A percentile compares a stretch with the other conserved stretches of the same genome.
Conservation (phyloP, 2,113 vertebrate species). For the Oreotragus oreotragus region DNA sequence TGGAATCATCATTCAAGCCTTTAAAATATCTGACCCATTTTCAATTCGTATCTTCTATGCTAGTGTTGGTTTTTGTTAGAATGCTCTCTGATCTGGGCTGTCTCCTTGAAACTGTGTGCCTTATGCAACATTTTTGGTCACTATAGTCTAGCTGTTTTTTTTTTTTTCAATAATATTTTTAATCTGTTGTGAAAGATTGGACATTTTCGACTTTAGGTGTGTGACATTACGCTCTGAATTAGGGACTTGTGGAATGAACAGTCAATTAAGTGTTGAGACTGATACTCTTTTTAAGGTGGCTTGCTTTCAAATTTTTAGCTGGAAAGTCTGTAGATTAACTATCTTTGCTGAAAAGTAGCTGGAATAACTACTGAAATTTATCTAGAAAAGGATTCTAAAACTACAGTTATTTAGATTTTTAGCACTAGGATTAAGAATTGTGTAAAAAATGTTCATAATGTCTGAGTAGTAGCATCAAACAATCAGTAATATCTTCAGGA, state of each 20-base stretch:
- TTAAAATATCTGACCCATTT: background rate
- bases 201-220: background rate
- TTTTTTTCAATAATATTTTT: background rate
- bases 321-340: background rate
- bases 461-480: background rate
- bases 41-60: background rate
- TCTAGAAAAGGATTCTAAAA: background rate
- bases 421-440: background rate
- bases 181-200: background rate
- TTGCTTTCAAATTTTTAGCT: background rate
- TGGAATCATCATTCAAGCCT: background rate
- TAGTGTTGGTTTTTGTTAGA: background rate
- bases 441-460: background rate
- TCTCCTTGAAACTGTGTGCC: background rate
- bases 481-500: background rate
- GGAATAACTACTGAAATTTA: background rate
- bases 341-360: background rate
- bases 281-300: background rate
- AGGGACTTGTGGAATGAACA: background rate
- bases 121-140: background rate
- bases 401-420: background rate
- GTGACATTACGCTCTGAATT: background rate
- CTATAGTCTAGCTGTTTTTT: background rate
- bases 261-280: background rate
- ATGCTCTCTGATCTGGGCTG: background rate